These are phyloP conservation scores for Pungitius pungitius DNA, from an alignment of 2,113 vertebrate species.

Conservation along the genomic window DNA sequence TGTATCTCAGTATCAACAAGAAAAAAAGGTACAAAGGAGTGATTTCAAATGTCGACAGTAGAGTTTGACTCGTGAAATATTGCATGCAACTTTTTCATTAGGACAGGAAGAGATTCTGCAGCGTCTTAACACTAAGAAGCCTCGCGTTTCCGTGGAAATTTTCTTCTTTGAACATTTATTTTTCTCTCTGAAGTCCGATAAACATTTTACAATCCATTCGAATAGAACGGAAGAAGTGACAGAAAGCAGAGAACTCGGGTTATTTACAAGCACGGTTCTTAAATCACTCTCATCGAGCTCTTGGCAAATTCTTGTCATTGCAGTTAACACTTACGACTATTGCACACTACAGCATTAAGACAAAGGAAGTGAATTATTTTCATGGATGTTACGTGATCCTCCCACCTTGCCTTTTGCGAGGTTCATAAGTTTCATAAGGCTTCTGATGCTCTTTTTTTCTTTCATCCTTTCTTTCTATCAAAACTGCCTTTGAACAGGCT, in stretches of 20 bases:
- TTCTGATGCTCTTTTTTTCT: conserved; percentile 47
- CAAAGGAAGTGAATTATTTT: conserved; percentile 59
- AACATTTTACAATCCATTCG: conserved; percentile 24
- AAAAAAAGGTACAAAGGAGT: conserved; percentile 77
- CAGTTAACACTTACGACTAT: conserved; percentile 73
- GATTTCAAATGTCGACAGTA: conserved; percentile 60
- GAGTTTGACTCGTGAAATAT: conserved; percentile 54
- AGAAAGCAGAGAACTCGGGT: conserved; percentile 39
- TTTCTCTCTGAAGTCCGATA: background rate
- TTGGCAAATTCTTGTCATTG: conserved; percentile 72
- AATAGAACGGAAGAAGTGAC: conserved; percentile 19
- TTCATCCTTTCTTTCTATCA: background rate
- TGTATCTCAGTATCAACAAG: conserved; percentile 67
- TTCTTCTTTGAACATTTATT: conserved; percentile 35
- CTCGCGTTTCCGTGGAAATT: conserved; percentile 62
- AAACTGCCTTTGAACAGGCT: conserved; percentile 49
- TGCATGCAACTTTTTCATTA: conserved; percentile 75
- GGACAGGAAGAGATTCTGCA: conserved; percentile 54
- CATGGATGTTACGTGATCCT: conserved; percentile 17
- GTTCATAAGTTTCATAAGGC: conserved; percentile 68
- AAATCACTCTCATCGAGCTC: conserved; percentile 54
- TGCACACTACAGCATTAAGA: conserved; percentile 78
- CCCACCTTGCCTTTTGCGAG: conserved; percentile 42
- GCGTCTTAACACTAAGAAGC: conserved; percentile 64
- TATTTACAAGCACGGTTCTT: conserved; percentile 70